phyloP scores from a whole-genome alignment of 2,888 invertebrate genomes.

The Cenopis cana region DNA sequence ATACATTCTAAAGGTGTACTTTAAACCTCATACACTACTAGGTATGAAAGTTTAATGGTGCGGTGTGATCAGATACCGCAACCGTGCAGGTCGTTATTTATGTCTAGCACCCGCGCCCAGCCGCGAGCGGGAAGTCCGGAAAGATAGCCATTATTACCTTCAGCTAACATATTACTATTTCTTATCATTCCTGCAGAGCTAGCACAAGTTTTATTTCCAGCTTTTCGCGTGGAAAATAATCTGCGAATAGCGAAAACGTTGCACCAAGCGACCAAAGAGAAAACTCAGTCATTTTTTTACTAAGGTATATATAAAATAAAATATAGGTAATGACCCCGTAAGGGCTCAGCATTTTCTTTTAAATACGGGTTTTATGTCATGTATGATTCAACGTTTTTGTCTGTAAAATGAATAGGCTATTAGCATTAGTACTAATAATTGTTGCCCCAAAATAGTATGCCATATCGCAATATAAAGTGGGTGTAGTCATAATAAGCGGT shows the following conservation, averaged over 20 bases:
- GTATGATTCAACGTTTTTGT: too few species aligned
- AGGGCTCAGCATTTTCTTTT: too few species aligned
- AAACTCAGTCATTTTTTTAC: too few species aligned
- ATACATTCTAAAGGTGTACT: background rate
- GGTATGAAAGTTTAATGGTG: constrained; percentile 1
- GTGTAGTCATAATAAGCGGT: too few species aligned
- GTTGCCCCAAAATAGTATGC: too few species aligned
- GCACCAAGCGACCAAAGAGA: too few species aligned
- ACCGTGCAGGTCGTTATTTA: constrained; percentile 26
- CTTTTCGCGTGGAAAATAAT: background rate
- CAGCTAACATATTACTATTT: constrained; percentile 7
- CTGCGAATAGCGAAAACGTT: background rate
- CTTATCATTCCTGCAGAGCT: constrained; percentile 12
- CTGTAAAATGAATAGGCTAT: too few species aligned
- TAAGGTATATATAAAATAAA: too few species aligned
- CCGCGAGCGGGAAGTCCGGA: constrained; percentile 23
- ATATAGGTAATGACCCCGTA: too few species aligned
- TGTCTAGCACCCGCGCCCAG: constrained; percentile 11
- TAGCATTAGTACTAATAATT: too few species aligned
- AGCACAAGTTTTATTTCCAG: background rate
- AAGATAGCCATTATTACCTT: constrained; percentile 37
- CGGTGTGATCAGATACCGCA: constrained; percentile 21
- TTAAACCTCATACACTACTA: background rate
- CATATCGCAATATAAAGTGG: too few species aligned
- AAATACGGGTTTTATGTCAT: too few species aligned